These are phyloP conservation scores for Noctua pronuba DNA, from an alignment of 2,888 invertebrate genomes.

Conservation along the genomic window DNA sequence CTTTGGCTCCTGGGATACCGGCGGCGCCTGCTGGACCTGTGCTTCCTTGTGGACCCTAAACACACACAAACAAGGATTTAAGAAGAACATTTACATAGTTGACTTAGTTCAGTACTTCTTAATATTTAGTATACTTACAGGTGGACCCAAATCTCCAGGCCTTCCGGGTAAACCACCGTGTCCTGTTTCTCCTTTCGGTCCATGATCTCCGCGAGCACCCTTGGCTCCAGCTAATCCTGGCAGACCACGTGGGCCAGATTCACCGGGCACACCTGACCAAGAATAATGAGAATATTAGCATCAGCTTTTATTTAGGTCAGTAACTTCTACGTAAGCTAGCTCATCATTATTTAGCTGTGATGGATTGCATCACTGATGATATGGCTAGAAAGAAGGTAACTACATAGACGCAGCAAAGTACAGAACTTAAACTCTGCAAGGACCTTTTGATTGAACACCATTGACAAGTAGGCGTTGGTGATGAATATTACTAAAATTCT, in stretches of 20 bases:
- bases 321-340: not conserved
- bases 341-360: not conserved
- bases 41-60: conserved; percentile 93
- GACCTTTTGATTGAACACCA: no score
- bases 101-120: not conserved
- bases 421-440: no score
- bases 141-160: conserved; percentile 93
- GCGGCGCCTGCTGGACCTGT: conserved; percentile 92
- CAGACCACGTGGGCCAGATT: conserved; percentile 91
- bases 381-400: not conserved
- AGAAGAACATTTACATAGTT: no score
- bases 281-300: conserved; percentile 17
- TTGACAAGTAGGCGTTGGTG: no score
- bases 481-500: no score
- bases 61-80: not conserved
- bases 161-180: conserved; percentile 94
- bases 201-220: conserved; percentile 94
- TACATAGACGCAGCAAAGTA: no score
- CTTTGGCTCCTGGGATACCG: conserved; percentile 93
- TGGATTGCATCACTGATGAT: not conserved
- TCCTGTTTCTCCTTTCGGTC: conserved; percentile 94
- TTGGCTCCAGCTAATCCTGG: conserved; percentile 93
- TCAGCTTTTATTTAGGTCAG: not conserved
- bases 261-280: conserved; percentile 90
- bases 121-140: conserved; percentile 83